Base-by-base conservation (phyloP, 1,140 invertebrate genomes). In the Lycorma delicatula region DNA sequence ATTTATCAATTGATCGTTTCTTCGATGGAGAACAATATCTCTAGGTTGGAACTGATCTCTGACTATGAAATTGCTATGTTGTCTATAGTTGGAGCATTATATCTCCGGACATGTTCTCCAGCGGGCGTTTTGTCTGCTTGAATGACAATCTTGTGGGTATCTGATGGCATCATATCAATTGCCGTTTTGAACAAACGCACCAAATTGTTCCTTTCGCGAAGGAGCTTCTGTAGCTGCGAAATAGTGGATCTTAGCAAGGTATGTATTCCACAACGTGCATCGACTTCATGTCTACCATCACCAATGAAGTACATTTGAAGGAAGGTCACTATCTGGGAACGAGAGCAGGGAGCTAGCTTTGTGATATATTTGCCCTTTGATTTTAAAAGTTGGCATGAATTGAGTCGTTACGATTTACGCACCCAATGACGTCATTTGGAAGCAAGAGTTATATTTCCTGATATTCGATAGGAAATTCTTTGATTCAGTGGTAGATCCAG, bases 11-110 rank as follows among this genome's bases (percentile, higher is more conserved):
- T n/a, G n/a, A n/a, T n/a, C n/a, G n/a, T n/a, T n/a, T n/a, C n/a
- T n/a, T n/a, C 64, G 61, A 60, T 68, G 66, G 66, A 74, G 50
- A 29, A 75, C 65, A 65, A 77, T 76, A 63, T 77, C 70, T 56
- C 67, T 64, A 18, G 58, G 55, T 51, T 70, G 41, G 25, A 70
- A 67, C 20, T 72, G 49, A 64, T 76, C 66, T 11, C 71, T 70
- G 25, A 68, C 68, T n/a, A 75, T 65, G 11, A 75, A 55, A 72
- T 58, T 29, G 68, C 68, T 28, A 76, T 69, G 67, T 75, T 72
- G 64, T 75, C 59, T 50, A 70, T 62, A 25, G 64, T 71, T 41
- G 71, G 68, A 46, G 65, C 69, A 64, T 79, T 78, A 56, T 76
- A 7, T 65, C 52, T 50, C 74, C 52, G 51, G 38, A n/a, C 60